Evolutionary conservation across 1,140 invertebrate species (phyloP).

Genomic region (Leguminivora glycinivorella): DNA sequence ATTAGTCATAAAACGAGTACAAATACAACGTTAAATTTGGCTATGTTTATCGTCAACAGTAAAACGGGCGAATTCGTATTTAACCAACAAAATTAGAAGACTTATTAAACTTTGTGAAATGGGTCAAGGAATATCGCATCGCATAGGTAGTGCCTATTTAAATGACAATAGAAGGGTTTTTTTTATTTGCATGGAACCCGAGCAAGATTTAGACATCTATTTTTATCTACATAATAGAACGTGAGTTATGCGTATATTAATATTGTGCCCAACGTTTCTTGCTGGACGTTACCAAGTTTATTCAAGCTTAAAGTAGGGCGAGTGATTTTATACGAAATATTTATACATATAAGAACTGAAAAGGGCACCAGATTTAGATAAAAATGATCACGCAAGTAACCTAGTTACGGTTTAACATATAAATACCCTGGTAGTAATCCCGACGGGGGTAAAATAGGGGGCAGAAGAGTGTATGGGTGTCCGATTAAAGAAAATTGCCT

Average conservation of each 20-base stretch:
- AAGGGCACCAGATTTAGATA: too few species aligned
- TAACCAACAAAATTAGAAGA: neutral
- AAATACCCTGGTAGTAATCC: too few species aligned
- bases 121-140: neutral
- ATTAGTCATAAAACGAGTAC: constrained; percentile 32
- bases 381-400: too few species aligned
- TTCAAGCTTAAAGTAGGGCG: too few species aligned
- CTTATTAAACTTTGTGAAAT: neutral
- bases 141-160: neutral
- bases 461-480: too few species aligned
- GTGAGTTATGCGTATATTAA: neutral
- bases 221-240: neutral
- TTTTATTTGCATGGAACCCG: neutral
- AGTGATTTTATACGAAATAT: too few species aligned
- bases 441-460: too few species aligned
- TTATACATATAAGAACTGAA: too few species aligned
- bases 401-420: too few species aligned
- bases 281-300: too few species aligned
- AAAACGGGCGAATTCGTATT: constrained; percentile 24
- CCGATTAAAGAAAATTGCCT: too few species aligned
- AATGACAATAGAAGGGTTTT: neutral
- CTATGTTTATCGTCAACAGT: constrained; percentile 32
- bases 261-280: neutral
- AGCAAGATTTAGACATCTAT: neutral
- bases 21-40: constrained; percentile 36